These are phyloP conservation scores for Halcyon leucocephala DNA, from an alignment of 2,797 vertebrate genomes.

Conservation along the genomic window DNA sequence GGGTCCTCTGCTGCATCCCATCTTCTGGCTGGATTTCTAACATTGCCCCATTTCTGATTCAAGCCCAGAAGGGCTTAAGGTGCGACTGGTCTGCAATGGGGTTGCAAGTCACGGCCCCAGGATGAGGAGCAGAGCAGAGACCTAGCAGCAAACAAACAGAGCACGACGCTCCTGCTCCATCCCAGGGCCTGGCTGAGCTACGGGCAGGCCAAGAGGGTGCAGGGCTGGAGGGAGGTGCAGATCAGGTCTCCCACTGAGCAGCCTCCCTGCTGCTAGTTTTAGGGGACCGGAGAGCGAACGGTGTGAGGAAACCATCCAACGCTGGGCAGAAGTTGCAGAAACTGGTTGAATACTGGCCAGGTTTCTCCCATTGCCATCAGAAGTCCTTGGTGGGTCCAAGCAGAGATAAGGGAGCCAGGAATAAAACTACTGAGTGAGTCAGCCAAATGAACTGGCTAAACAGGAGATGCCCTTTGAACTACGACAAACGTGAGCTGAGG, in stretches of 20 bases:
- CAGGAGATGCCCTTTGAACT: background rate
- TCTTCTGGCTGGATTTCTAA: slow-evolving; percentile 45
- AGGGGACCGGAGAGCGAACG: background rate
- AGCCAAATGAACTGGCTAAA: background rate
- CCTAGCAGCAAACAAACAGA: slow-evolving; percentile 68
- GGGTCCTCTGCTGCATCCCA: slow-evolving; percentile 29
- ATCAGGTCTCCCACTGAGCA: background rate
- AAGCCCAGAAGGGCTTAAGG: slow-evolving; percentile 59
- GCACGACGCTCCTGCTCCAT: background rate
- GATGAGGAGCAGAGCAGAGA: slow-evolving; percentile 49
- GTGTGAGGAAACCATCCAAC: background rate
- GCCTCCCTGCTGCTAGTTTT: background rate
- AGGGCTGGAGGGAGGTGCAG: background rate
- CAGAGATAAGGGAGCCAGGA: background rate
- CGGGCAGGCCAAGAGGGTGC: background rate
- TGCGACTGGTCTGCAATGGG: slow-evolving; percentile 60
- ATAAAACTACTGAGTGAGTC: background rate
- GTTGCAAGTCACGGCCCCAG: slow-evolving; percentile 10
- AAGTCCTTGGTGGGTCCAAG: background rate
- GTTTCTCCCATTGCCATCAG: slow-evolving; percentile 1
- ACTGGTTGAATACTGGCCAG: slow-evolving; percentile 51
- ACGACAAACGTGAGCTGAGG: background rate
- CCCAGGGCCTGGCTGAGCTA: background rate
- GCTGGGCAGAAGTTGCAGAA: slow-evolving; percentile 7
- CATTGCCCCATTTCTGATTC: slow-evolving; percentile 47